These are phyloP conservation scores for Pantherophis guttatus DNA, from an alignment of 2,113 vertebrate genomes.

Conservation along the genomic window DNA sequence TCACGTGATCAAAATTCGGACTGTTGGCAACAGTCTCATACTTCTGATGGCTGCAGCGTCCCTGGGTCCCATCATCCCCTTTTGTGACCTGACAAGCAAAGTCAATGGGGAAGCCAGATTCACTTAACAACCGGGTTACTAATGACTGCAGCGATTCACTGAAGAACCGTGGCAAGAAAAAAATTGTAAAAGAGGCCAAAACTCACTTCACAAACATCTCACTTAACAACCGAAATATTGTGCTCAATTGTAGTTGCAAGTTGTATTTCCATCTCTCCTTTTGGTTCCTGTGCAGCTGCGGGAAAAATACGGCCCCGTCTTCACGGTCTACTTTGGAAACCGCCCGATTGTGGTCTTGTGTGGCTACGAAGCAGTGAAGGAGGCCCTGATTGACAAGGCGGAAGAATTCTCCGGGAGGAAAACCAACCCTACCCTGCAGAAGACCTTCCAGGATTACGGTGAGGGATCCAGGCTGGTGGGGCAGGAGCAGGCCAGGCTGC, in stretches of 20 bases:
- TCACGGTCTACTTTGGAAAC: conserved; percentile 36
- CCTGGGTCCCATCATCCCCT: too few relatives aligned
- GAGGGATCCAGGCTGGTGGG: fast-evolving
- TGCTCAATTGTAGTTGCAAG: background rate
- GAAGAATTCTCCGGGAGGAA: conserved; percentile 41
- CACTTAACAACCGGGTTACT: background rate
- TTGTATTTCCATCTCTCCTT: too few relatives aligned
- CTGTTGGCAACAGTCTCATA: background rate
- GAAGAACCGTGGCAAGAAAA: background rate
- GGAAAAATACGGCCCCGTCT: conserved; percentile 45
- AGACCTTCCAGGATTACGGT: conserved; percentile 22
- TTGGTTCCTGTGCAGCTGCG: conserved; percentile 21
- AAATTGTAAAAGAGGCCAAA: background rate
- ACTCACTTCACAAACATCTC: too few relatives aligned
- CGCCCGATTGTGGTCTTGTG: conserved; percentile 38
- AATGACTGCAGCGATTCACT: too few relatives aligned
- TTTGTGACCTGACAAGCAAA: background rate
- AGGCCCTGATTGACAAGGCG: conserved; percentile 40
- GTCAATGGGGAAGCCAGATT: background rate
- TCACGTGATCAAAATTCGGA: background rate
- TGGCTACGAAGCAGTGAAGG: conserved; percentile 36
- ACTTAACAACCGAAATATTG: background rate
- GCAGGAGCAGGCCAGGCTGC: fast-evolving
- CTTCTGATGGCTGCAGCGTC: background rate
- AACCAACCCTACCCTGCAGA: conserved; percentile 15